These are phyloP conservation scores for Tubiluchus corallicola DNA, from an alignment of 2,888 invertebrate genomes.

Conservation along the genomic window DNA sequence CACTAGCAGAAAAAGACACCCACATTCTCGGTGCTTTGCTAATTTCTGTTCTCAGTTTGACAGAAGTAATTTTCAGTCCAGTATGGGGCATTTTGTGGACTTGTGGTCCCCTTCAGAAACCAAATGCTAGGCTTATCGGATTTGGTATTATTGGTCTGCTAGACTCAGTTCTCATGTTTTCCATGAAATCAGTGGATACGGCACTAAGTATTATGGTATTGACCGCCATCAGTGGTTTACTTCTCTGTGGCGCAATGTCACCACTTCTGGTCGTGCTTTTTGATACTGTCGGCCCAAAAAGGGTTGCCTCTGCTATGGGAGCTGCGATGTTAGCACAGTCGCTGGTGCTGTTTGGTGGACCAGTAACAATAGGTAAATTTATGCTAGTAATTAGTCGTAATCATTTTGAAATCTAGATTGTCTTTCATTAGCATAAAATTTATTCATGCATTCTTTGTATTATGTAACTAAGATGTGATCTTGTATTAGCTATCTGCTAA, in stretches of 20 bases:
- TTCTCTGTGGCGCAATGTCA: background rate
- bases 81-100: background rate
- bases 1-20: too few relatives aligned
- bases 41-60: background rate
- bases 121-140: background rate
- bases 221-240: background rate
- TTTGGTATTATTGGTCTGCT: background rate
- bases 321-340: slow-evolving; percentile 4
- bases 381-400: too few relatives aligned
- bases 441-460: too few relatives aligned
- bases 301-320: slow-evolving; percentile 24
- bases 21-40: background rate
- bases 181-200: background rate
- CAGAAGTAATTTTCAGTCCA: background rate
- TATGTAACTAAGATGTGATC: too few relatives aligned
- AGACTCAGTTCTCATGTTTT: background rate
- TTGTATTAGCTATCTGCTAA: too few relatives aligned
- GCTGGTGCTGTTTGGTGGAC: background rate
- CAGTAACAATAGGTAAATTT: background rate
- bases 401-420: too few relatives aligned
- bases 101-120: background rate
- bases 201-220: background rate
- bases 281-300: slow-evolving; percentile 55
- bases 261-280: background rate
- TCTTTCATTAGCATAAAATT: too few relatives aligned